These are phyloP conservation scores for Synchiropus splendidus DNA, from an alignment of 2,113 vertebrate genomes.

Conservation along the genomic window DNA sequence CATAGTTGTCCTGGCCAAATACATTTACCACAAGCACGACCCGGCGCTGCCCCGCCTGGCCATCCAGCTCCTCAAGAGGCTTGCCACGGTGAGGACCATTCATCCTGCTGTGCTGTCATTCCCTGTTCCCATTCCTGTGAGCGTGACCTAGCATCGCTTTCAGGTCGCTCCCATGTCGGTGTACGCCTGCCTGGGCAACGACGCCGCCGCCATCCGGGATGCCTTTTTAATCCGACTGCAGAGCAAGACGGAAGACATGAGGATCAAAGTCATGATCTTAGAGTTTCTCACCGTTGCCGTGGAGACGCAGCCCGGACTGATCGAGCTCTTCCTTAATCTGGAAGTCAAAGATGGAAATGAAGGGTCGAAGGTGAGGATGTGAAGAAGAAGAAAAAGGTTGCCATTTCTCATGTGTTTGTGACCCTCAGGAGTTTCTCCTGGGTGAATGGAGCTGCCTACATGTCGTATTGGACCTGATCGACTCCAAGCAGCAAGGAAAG, in stretches of 20 bases:
- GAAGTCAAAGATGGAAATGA: constrained; percentile 82
- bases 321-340: constrained; percentile 93
- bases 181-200: constrained; percentile 88
- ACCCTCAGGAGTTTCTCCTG: constrained; percentile 80
- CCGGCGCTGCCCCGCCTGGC: constrained; percentile 89
- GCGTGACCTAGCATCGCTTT: background rate
- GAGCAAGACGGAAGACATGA: constrained; percentile 91
- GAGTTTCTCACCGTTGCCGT: constrained; percentile 95
- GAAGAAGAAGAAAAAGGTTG: background rate
- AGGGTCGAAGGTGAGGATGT: constrained; percentile 79
- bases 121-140: background rate
- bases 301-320: constrained; percentile 95
- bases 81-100: constrained; percentile 75
- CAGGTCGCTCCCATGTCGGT: constrained; percentile 98
- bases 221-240: constrained; percentile 90
- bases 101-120: background rate
- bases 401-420: background rate
- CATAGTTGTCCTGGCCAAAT: constrained; percentile 93
- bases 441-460: constrained; percentile 94
- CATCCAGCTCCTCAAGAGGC: constrained; percentile 91
- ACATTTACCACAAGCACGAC: constrained; percentile 96
- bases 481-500: constrained; percentile 80
- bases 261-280: constrained; percentile 95
- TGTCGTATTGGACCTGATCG: constrained; percentile 84
- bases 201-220: constrained; percentile 87